Base-by-base conservation (phyloP, 2,113 vertebrate genomes). In the Pseudolaguvia tuberculata region DNA sequence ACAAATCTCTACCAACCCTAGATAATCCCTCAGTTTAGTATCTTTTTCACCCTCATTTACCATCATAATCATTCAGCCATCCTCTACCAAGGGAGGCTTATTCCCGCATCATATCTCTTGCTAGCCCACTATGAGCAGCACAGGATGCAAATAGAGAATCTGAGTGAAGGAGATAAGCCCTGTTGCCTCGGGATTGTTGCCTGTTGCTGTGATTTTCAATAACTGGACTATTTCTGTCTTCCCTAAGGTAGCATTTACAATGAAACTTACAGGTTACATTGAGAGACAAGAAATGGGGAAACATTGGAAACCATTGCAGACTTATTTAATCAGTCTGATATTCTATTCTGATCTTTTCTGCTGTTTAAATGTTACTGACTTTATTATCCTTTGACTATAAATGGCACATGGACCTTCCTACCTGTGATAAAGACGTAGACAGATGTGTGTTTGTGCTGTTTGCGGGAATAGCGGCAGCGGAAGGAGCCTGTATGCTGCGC, bases 381-480 rank as follows among this genome's bases (percentile, higher is more conserved):
- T 84, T 83, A 82, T 81, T 35, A 35, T 35, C 31, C 31, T 35
- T 67, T 50, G 23, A 18, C 9, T 3, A 5, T 57, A 42, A 51
- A 53, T 31, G 31, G 53, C 75, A 87, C 76, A 85, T 86, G 57
- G 59, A 68, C 66, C 52, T 57, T 89, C 92, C 95, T 94, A 99
- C 97, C 96, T 84, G 90, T 91, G 88, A 99, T 89, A 92, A 93
- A 99, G 78, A 97, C 81, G 65, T 99, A 99, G 83, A 96, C 80
- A 0, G 90, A 85, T n/a, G 88, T 84, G 76, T 91, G 87, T 70
- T 79, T 89, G 21, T 17, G 78, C 70, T 87, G 87, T 81, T 87
- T 89, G 48, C 86, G 87, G 42, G 80, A 84, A 63, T 96, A 96
- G 75, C 84, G 91, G 87, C 97, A 99, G 84, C 87, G 89, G 73